phyloP scores from a whole-genome alignment of 2,113 vertebrate genomes.

The Malurus cyaneus region DNA sequence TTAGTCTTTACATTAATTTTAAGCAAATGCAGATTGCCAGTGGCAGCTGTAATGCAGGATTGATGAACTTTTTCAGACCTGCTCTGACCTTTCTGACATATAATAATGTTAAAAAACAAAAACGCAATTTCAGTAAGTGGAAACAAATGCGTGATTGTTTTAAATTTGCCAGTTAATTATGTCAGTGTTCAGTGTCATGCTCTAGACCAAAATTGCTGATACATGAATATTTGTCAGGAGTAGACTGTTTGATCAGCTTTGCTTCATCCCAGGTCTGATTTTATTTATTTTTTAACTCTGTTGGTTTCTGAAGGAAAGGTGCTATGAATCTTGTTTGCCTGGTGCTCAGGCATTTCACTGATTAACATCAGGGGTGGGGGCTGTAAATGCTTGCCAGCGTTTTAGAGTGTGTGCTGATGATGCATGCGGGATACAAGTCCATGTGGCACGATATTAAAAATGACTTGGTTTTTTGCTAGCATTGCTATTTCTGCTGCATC shows the following conservation, averaged over 20 bases:
- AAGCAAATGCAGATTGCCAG: neutral
- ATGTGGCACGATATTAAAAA: constrained; percentile 18
- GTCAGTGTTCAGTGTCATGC: neutral
- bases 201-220: neutral
- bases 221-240: neutral
- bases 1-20: neutral
- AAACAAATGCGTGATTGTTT: neutral
- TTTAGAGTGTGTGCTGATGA: neutral
- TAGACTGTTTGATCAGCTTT: neutral
- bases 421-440: neutral
- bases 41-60: neutral
- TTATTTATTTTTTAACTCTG: neutral
- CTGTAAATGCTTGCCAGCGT: neutral
- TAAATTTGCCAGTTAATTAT: neutral
- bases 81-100: neutral
- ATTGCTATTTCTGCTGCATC: constrained; percentile 17
- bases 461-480: neutral
- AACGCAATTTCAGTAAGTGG: neutral
- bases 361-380: neutral
- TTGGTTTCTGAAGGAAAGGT: neutral
- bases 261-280: neutral
- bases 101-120: neutral
- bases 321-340: neutral
- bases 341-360: neutral
- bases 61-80: neutral